Evolutionary conservation across 2,888 invertebrate species (phyloP).

Genomic region (Euplagia quadripunctaria): DNA sequence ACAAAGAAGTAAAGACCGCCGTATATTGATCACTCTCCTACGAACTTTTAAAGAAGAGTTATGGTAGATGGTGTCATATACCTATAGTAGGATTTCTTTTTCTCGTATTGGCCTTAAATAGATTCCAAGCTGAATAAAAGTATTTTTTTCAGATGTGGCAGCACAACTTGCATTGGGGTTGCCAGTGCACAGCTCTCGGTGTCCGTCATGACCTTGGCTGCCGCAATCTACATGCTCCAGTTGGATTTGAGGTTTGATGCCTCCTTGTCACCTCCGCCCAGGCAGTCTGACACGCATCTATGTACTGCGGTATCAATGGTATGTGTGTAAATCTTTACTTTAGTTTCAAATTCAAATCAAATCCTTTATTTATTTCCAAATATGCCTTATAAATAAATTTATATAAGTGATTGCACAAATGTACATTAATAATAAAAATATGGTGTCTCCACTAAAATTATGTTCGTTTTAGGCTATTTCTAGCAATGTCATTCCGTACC

Average conservation of each 20-base stretch:
- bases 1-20: not conserved
- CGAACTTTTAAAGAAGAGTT: not conserved
- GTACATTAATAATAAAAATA: no score
- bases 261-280: slow-evolving; percentile 75
- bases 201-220: slow-evolving; percentile 80
- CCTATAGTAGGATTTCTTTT: no score
- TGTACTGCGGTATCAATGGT: slow-evolving; percentile 85
- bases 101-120: no score
- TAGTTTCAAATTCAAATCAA: no score
- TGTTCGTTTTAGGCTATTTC: no score
- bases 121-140: not conserved
- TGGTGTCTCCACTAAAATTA: no score
- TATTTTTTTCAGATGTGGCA: slow-evolving; percentile 69
- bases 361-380: no score
- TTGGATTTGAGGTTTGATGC: slow-evolving; percentile 79
- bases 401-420: no score
- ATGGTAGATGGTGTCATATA: not conserved
- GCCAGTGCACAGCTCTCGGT: slow-evolving; percentile 80
- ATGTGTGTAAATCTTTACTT: slow-evolving; percentile 29
- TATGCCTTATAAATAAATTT: no score
- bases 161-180: slow-evolving; percentile 80
- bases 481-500: no score
- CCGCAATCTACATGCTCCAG: slow-evolving; percentile 78
- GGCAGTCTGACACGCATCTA: slow-evolving; percentile 77
- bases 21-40: not conserved